phyloP scores from a whole-genome alignment of 2,888 invertebrate genomes.

The Caenorhabditis sulstoni region DNA sequence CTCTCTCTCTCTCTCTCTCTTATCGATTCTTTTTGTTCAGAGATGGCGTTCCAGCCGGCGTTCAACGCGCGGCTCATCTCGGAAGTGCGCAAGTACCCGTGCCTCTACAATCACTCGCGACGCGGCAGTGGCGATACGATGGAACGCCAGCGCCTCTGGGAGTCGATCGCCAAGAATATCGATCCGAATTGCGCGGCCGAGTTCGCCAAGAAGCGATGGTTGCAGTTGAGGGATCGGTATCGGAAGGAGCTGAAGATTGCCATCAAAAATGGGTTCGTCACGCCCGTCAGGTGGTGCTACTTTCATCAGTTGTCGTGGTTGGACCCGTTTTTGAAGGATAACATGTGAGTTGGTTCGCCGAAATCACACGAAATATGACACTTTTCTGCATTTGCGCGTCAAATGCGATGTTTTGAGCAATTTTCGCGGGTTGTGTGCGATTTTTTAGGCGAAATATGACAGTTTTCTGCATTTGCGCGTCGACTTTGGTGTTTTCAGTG shows the following conservation, averaged over 20 bases:
- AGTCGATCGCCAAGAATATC: conserved; percentile 75
- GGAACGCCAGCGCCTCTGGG: conserved; percentile 77
- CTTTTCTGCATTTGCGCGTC: neutral
- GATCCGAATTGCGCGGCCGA: conserved; percentile 77
- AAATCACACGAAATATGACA: no score
- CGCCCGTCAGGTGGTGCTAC: conserved; percentile 74
- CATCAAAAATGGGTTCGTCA: conserved; percentile 65
- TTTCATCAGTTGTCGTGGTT: conserved; percentile 76
- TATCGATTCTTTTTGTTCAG: conserved; percentile 8
- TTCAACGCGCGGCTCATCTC: conserved; percentile 78
- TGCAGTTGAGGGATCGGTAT: conserved; percentile 78
- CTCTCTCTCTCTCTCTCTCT: neutral
- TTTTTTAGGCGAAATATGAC: no score
- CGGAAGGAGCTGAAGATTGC: conserved; percentile 77
- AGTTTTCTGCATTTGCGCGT: no score
- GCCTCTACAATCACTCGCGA: conserved; percentile 78
- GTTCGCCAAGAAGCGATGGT: conserved; percentile 79
- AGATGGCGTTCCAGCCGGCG: conserved; percentile 69
- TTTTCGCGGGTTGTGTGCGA: no score
- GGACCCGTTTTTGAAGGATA: conserved; percentile 77
- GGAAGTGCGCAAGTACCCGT: conserved; percentile 76
- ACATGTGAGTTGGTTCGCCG: conserved; percentile 64
- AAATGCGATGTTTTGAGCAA: no score
- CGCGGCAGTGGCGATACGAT: conserved; percentile 71
- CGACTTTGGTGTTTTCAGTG: no score